Conservation (phyloP, 1,140 invertebrate species). For the Aleiodes sp. region DNA sequence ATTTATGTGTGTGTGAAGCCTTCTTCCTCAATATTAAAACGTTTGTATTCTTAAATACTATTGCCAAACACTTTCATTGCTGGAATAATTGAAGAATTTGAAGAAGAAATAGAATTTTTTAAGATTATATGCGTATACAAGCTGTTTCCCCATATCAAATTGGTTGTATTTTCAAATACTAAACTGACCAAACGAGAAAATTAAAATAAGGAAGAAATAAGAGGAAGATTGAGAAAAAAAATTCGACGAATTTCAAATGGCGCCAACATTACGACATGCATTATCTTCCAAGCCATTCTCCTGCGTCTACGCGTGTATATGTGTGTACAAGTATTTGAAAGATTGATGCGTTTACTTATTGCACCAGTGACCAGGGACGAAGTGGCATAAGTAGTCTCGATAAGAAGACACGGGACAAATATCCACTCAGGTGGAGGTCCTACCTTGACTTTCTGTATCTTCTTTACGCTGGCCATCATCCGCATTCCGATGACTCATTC, state of each 20-base stretch:
- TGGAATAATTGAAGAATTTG: no score
- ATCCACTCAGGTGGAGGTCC: slow-evolving; percentile 39
- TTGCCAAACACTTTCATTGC: background rate
- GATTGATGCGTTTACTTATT: slow-evolving; percentile 47
- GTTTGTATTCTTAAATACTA: slow-evolving; percentile 29
- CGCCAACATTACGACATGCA: background rate
- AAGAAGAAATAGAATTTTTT: no score
- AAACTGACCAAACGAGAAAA: no score
- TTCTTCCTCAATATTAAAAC: slow-evolving; percentile 35
- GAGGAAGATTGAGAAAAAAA: no score
- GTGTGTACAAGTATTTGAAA: slow-evolving; percentile 22
- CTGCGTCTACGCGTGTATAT: no score
- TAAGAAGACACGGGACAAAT: slow-evolving; percentile 47
- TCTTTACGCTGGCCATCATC: background rate
- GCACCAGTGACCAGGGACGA: slow-evolving; percentile 23
- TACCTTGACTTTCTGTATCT: slow-evolving; percentile 13
- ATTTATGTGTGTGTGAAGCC: no score
- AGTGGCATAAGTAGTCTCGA: slow-evolving; percentile 46
- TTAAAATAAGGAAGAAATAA: no score
- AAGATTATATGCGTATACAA: no score
- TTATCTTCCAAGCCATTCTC: no score
- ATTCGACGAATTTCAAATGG: slow-evolving; percentile 14
- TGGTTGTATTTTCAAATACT: no score
- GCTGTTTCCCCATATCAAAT: no score
- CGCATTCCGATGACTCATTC: slow-evolving; percentile 15